Conservation (phyloP, 2,113 vertebrate genomes). For the Ellobius talpinus region DNA sequence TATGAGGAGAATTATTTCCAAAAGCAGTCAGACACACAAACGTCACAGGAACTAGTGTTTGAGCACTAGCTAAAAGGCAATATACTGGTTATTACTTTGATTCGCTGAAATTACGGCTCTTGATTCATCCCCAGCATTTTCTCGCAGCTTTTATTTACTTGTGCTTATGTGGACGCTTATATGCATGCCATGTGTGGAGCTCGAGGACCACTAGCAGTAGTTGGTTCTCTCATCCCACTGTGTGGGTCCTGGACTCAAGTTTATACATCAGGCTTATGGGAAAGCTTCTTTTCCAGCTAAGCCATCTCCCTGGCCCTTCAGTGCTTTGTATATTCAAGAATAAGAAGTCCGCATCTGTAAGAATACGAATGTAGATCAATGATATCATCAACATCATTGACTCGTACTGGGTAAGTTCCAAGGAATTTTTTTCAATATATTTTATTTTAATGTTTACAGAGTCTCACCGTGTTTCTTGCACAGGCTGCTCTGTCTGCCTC, state of each 20-base stretch:
- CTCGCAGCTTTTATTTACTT: background rate
- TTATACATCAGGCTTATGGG: background rate
- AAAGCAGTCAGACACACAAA: background rate
- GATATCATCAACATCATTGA: background rate
- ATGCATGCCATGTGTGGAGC: background rate
- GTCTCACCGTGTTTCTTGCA: background rate
- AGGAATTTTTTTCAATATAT: background rate
- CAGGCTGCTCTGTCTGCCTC: background rate
- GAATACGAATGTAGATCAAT: background rate
- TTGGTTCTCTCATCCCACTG: background rate
- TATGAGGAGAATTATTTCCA: background rate
- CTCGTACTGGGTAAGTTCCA: background rate
- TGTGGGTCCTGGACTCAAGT: background rate
- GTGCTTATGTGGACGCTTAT: background rate
- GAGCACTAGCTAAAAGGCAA: background rate
- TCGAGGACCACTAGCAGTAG: background rate
- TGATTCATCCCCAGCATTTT: rapidly evolving
- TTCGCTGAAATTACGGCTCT: background rate
- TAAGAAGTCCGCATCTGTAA: background rate
- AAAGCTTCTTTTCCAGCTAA: background rate
- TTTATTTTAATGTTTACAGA: background rate
- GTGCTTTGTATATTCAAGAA: background rate
- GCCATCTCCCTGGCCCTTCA: background rate
- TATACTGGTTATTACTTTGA: background rate
- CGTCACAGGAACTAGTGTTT: background rate